phyloP scores from a whole-genome alignment of 2,888 invertebrate species.

The Sinotaia quadrata region DNA sequence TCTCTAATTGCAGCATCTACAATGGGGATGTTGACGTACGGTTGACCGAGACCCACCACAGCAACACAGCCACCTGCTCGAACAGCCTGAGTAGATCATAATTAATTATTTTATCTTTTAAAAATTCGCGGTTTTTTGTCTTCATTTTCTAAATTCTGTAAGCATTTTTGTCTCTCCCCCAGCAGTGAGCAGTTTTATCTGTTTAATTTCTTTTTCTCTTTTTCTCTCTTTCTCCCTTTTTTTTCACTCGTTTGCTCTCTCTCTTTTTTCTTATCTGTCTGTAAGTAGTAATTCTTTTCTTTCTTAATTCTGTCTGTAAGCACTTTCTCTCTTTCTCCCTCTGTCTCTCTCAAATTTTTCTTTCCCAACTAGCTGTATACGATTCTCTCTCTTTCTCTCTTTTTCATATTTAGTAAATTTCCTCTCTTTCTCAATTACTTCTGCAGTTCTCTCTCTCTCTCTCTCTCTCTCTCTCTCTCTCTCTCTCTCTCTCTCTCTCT shows the following conservation, averaged over 20 bases:
- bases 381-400: background rate
- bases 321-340: background rate
- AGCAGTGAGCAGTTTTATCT: background rate
- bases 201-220: background rate
- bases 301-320: background rate
- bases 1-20: background rate
- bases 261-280: background rate
- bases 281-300: background rate
- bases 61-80: conserved; percentile 7
- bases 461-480: background rate
- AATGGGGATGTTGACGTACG: conserved; percentile 2
- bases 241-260: too few relatives aligned
- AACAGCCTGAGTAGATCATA: conserved; percentile 2
- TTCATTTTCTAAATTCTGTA: too few relatives aligned
- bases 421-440: background rate
- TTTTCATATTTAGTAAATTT: background rate
- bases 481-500: background rate
- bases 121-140: background rate
- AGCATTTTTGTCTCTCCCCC: background rate
- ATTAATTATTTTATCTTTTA: background rate
- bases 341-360: too few relatives aligned
- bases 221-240: conserved; percentile 2
- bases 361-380: background rate
- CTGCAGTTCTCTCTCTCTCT: background rate
- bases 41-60: conserved; percentile 4